Conservation (phyloP, 2,888 invertebrate species). For the Alsophila aescularia region DNA sequence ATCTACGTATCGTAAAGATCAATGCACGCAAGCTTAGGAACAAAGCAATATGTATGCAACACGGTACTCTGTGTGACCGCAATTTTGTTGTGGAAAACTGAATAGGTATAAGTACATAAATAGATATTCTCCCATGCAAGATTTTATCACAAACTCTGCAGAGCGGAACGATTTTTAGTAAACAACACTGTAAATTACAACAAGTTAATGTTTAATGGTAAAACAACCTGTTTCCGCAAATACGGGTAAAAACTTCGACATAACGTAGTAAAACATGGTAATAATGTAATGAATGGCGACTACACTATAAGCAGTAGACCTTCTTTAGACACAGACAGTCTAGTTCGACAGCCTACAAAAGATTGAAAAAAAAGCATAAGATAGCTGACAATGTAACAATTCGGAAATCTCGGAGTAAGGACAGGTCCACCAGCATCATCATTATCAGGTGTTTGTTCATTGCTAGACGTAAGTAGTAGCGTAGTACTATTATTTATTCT, state of each 20-base stretch:
- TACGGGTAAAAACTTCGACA: neutral
- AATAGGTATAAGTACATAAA: neutral
- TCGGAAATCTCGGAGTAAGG: too few relatives aligned
- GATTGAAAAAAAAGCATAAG: too few relatives aligned
- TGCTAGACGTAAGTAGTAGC: too few relatives aligned
- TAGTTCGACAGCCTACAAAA: too few relatives aligned
- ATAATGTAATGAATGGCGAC: neutral
- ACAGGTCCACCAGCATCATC: too few relatives aligned
- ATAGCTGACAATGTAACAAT: too few relatives aligned
- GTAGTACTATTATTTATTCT: too few relatives aligned
- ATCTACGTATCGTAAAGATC: too few relatives aligned
- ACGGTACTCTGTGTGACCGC: neutral
- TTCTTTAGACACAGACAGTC: too few relatives aligned
- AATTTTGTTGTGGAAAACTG: neutral
- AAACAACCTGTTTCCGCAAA: neutral
- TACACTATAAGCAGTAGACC: too few relatives aligned
- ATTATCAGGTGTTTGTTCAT: too few relatives aligned
- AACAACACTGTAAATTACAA: neutral
- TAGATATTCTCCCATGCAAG: neutral
- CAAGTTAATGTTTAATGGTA: neutral
- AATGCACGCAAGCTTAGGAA: too few relatives aligned
- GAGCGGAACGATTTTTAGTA: slow-evolving; percentile 7
- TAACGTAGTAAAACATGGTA: neutral
- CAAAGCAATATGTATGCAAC: neutral
- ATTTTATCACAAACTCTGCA: slow-evolving; percentile 9